Evolutionary conservation across 2,888 invertebrate genomes (phyloP), one percentile per base, ranked within the genome.

Genomic region (Tineola bisselliella): DNA sequence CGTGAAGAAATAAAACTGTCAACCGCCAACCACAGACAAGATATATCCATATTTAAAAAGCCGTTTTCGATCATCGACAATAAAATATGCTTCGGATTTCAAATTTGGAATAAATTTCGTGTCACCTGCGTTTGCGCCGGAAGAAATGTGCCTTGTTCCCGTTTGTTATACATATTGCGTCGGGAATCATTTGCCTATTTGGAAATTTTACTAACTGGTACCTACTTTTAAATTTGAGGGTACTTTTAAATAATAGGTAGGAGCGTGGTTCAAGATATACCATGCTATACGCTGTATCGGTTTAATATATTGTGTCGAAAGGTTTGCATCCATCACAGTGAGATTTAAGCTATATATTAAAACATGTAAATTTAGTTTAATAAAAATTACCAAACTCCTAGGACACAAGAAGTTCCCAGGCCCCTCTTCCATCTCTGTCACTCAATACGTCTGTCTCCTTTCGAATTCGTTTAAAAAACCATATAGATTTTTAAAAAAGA

Each of bases 41-140:
- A 84, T n/a, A 48, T 77, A 80, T 81, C 78, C 84, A 82, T 83
- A 84, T 86, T 84, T 84, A 86, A 86, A 84, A 84, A 79, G 84
- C 77, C 84, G 83, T 86, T 86, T 84, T 6, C 82, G 77, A 81
- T 82, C 79, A 76, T 80, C n/a, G 76, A 81, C 75, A 73, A 81
- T 84, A 78, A 84, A 81, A 84, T 86, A 84, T 83, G 75, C 78
- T 79, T 83, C 81, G 84, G 77, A 83, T 86, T 84, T 87, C 81
- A 84, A 84, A 84, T 84, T 84, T 81, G 75, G 86, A 86, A 87
- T 87, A 86, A 84, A 86, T 87, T 87, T 82, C 67, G 76, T 86
- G 86, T 87, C 86, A 87, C 86, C 86, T 87, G 86, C 86, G 79
- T 74, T 72, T 65, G 74, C 73, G 80, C 86, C 86, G 86, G 86